A percentile compares a stretch with the other conserved stretches of the same genome.
Conservation (phyloP, 1,140 invertebrate species). For the Sitophilus oryzae region DNA sequence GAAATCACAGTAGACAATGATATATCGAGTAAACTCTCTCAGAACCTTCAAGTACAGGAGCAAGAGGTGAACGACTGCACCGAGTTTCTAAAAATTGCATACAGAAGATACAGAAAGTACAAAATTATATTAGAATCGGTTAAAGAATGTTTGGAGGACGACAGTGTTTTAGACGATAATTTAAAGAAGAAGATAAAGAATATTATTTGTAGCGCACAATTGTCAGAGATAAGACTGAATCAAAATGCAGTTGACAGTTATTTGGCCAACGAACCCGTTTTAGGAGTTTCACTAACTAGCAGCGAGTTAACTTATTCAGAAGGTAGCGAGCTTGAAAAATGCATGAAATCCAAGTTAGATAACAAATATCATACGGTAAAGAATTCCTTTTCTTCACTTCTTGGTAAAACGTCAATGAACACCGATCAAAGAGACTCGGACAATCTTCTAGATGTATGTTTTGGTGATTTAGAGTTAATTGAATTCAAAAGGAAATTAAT, state of each 20-base stretch:
- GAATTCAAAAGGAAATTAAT: conserved; percentile 23
- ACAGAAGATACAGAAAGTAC: conserved; percentile 23
- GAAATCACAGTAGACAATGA: conserved; percentile 1
- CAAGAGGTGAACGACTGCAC: conserved; percentile 26
- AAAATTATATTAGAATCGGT: conserved; percentile 25
- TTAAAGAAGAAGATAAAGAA: conserved; percentile 24
- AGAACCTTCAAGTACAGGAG: conserved; percentile 11
- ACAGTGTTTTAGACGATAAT: conserved; percentile 10
- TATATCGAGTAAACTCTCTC: background rate
- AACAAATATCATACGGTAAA: conserved; percentile 11
- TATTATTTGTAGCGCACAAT: conserved; percentile 18
- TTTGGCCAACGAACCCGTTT: background rate
- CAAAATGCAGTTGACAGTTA: background rate
- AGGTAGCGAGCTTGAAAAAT: conserved; percentile 11
- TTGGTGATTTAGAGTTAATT: conserved; percentile 17
- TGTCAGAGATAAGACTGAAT: conserved; percentile 15
- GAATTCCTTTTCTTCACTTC: conserved; percentile 1
- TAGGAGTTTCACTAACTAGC: conserved; percentile 19
- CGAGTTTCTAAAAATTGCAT: conserved; percentile 22
- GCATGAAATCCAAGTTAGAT: conserved; percentile 18
- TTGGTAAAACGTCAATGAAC: background rate
- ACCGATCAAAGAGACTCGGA: background rate
- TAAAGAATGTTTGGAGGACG: conserved; percentile 21
- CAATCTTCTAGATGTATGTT: conserved; percentile 9
- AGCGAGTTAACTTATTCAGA: conserved; percentile 24